Evolutionary conservation across 2,797 vertebrate genomes (phyloP), one percentile per base, ranked within the genome.

Genomic region (Melanitta fusca): DNA sequence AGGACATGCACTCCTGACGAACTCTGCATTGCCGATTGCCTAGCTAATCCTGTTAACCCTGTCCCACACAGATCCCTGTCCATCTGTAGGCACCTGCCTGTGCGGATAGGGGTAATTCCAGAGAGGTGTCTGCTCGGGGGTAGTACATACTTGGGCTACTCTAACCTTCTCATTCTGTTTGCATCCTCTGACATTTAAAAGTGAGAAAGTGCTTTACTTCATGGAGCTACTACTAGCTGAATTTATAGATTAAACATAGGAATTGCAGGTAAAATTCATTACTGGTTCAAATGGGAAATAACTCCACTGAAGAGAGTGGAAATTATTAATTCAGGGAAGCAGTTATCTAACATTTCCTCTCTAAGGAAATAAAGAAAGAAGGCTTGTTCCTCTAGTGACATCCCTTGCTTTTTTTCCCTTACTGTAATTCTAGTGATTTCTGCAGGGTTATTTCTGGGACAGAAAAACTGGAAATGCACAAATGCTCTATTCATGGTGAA

Each of bases 401-500:
- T 64, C 77, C 4, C 2, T 41, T 89, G 62, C 47, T 58, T 79
- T 49, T 49, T 82, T 57, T 2, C 2, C 36, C 36, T 47, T n/a
- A 32, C 21, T n/a, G 66, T 45, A 68, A 54, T 60, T 91, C 77
- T 30, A n/a, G 73, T 30, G 73, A 72, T 86, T 85, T 90, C 82
- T 86, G n/a, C 62, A 69, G 82, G 36, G 30, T 86, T 90, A 53
- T 86, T 85, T 92, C 80, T 84, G 78, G 39, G 28, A 70, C n/a
- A 80, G 74, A 49, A 88, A 70, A 62, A n/a, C n/a, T 84, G 85
- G 77, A 80, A 95, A 88, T 56, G 56, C 81, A 87, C 73, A 89
- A 87, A 80, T 30, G 25, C 43, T 93, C 51, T 45, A 36, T 90
- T 90, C 85, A 60, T 32, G 39, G 53, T 84, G 82, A 88, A 96